phyloP scores from a whole-genome alignment of 2,888 invertebrate genomes.

The Noctuana brunneofusca region DNA sequence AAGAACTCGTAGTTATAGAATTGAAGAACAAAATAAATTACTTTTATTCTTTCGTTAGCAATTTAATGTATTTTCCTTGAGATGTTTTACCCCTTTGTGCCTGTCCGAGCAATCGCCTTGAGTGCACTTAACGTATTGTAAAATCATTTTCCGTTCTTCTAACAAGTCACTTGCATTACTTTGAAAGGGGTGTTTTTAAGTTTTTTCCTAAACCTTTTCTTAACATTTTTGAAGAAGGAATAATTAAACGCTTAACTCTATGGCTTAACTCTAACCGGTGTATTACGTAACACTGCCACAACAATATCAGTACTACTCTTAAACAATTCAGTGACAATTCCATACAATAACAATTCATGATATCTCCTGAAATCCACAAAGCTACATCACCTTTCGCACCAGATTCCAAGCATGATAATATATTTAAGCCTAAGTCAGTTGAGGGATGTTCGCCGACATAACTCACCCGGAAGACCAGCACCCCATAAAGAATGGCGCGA shows the following conservation, averaged over 20 bases:
- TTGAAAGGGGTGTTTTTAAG: background rate
- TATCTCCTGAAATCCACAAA: background rate
- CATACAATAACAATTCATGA: too few species aligned
- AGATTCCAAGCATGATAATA: background rate
- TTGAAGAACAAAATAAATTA: conserved; percentile 5
- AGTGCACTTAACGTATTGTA: conserved; percentile 41
- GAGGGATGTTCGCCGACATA: conserved; percentile 14
- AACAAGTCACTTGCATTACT: conserved; percentile 11
- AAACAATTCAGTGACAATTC: too few species aligned
- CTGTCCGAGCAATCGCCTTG: conserved; percentile 36
- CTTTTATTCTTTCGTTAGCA: conserved; percentile 9
- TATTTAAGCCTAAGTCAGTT: conserved; percentile 7
- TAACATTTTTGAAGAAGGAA: too few species aligned
- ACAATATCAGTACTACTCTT: too few species aligned
- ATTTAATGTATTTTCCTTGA: conserved; percentile 21
- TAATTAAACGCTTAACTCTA: too few species aligned
- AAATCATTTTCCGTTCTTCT: conserved; percentile 35
- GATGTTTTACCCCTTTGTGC: conserved; percentile 21
- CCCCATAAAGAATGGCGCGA: conserved; percentile 25
- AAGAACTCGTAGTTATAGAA: background rate
- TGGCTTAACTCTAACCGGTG: too few species aligned
- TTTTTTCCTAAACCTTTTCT: background rate
- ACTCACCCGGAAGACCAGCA: conserved; percentile 17
- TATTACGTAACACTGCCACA: too few species aligned
- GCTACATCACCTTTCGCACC: background rate